Evolutionary conservation across 2,113 vertebrate species (phyloP), one percentile per base, ranked within the genome.

Genomic region (Capra hircus): DNA sequence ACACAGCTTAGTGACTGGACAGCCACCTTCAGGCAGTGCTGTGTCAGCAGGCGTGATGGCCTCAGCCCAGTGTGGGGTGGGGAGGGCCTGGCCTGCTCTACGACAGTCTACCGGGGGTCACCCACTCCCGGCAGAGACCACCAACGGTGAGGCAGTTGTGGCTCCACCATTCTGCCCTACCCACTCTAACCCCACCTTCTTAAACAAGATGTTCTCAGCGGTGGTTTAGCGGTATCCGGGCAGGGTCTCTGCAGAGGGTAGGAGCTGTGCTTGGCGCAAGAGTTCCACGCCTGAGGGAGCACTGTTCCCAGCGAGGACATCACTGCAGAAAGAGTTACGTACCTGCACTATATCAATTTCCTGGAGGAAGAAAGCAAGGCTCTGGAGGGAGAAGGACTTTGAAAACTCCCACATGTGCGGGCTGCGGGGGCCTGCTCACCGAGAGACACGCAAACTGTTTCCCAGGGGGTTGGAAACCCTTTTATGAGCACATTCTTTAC

Each of bases 301-400:
- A 19, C 17, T 27, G 10, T 12, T 45, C 43, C 57, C 55, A 40
- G 27, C 0, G 1, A 15, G 48, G 45, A 43, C 33, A 2, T 1
- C 8, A 1, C 6, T 8, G 19, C 28, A 64, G 60, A 33, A 64
- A 33, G 60, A 16, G 60, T 16, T 33, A 16, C 16, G 60, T 33
- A 27, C 28, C 45, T 1, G 3, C 6, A 12, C 10, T 6, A 7
- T 16, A 21, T 25, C n/a, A 25, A 19, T 48, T 62, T 55, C 85
- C 55, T 23, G 2, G 62, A 11, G 85, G 67, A 60, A 15, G 28
- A 40, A 50, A 36, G 43, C 28, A 48, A 57, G 50, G 16, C 45
- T 30, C 33, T 83, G 13, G 23, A 30, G 28, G 80, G 64, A 36
- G 43, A 82, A 11, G 4, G 85, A 7, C 62, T 88, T 55, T 10